Evolutionary conservation across 2,797 vertebrate species (phyloP), one percentile per base, ranked within the genome.

Genomic region (Clarias platycephalus): DNA sequence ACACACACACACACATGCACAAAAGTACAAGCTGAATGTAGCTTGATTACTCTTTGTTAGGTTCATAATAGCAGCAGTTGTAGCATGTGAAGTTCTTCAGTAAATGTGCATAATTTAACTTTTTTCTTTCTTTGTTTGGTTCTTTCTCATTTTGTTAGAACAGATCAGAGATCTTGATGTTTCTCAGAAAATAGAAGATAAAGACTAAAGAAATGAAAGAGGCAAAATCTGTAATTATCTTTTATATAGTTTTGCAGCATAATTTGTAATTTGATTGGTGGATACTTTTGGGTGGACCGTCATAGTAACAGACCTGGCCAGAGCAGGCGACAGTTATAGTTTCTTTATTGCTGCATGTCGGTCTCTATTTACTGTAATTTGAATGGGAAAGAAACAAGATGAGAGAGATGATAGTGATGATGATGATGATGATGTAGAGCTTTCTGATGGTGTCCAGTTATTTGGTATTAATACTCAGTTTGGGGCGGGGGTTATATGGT

Each of bases 11-110:
- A 67, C 74, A 75, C 20, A 67, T 62, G 62, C 58, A 66, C 12
- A 49, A 70, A 81, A 82, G 70, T 63, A 57, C 78, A 80, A 85
- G 53, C 76, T 87, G 87, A 90, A 89, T 89, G 80, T 77, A 74
- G 76, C 60, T 74, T 90, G 89, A 89, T 90, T 90, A 83, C 85
- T 60, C 86, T 86, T 85, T 88, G 84, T 85, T 84, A 67, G 67
- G 53, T 85, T 81, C 58, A 82, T 70, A 86, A 89, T 79, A 22
- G 77, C 49, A 81, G 79, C 76, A 49, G 66, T 86, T 82, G 37
- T 84, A 86, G 83, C 37, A n/a, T 84, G 78, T 20, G 31, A 79
- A 81, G 37, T 80, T 84, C 40, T 87, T 64, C 58, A 82, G 70
- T 78, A 77, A 85, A 83, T 40, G n/a, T 31, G 74, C 44, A 68